Conservation (phyloP, 2,797 vertebrate genomes). For the Ctenosaura bakeri region DNA sequence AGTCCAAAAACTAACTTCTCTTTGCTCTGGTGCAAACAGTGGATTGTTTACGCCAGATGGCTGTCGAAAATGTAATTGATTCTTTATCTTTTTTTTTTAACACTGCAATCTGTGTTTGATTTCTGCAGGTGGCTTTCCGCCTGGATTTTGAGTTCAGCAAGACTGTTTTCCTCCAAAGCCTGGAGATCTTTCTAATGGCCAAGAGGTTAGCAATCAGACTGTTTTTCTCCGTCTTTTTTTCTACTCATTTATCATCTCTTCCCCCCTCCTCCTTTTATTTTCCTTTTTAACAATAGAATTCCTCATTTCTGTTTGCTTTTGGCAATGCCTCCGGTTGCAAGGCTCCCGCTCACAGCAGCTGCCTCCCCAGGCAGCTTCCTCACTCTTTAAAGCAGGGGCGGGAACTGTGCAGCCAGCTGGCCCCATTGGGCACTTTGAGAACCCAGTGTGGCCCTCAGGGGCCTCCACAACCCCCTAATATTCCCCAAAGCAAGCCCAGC, state of each 20-base stretch:
- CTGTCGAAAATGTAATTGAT: rapidly evolving
- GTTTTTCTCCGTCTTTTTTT: neutral
- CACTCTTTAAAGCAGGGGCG: neutral
- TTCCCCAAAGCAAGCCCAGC: too few relatives aligned
- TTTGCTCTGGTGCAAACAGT: too few relatives aligned
- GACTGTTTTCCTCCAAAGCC: conserved; percentile 85
- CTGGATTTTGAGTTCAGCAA: conserved; percentile 97
- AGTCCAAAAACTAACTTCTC: too few relatives aligned
- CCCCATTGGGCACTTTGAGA: too few relatives aligned
- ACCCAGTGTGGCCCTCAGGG: too few relatives aligned
- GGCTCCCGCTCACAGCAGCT: neutral
- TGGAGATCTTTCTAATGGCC: conserved; percentile 86
- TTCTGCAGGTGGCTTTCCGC: conserved; percentile 89
- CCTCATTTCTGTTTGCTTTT: rapidly evolving
- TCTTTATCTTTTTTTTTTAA: neutral
- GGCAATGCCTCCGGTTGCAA: neutral
- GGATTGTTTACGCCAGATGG: neutral
- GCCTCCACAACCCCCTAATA: too few relatives aligned
- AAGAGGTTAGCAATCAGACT: conserved; percentile 80
- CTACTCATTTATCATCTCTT: rapidly evolving
- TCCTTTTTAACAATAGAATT: rapidly evolving
- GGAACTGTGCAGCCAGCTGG: too few relatives aligned
- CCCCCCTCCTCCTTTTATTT: too few relatives aligned
- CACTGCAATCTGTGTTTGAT: conserved; percentile 1
- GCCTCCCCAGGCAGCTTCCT: neutral